Base-by-base conservation (phyloP, 1,140 invertebrate species). In the Globodera rostochiensis region DNA sequence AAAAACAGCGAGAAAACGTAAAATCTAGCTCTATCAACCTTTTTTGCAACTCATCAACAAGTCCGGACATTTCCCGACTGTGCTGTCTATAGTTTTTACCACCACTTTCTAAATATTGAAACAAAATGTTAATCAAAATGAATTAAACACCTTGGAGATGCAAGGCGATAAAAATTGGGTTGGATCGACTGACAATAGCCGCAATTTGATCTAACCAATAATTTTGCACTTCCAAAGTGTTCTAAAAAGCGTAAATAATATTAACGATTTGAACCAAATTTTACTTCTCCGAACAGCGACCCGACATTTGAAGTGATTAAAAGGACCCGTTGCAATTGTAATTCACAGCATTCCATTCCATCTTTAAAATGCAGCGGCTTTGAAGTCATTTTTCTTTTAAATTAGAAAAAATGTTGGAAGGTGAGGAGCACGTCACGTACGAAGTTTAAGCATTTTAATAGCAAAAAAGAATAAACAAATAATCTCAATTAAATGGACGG, bases 241-340 rank as follows among this genome's bases (percentile, higher is more conserved):
- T 84, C 79, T 80, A 83, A 74, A 66, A 47, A 21, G 9, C 0
- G 46, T 49, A 45, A 6, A 47, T 77, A 7, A 46, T 9, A 15
- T 11, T 45, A 15, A 25, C 6, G 8, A 80, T 21, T 19, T 25
- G 5, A 7, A 25, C 13, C 5, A 66, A 71, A 77, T 71, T 77
- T 49, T 83, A 84, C 82, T 25, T 80, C 74, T 45, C 74, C 85
- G 53, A 85, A 85, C 6, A 85, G 73, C 11, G 84, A 84, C 15
- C 84, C 84, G 36, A 85, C 60, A 78, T 85, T 85, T 57, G 84
- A 86, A 64, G 85, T 85, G 36, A 85, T 83, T 45, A 85, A 19
- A 64, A 64, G 57, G 19, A 21, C 5, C 57, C 57, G 57, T 64
- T 64, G 13, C 19, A 64, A 64, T 64, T 64, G 57, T 11, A 15